A percentile compares a stretch with the other conserved stretches of the same genome.
Evolutionary conservation across 2,113 vertebrate genomes (phyloP).

Genomic region (Stegastes partitus): DNA sequence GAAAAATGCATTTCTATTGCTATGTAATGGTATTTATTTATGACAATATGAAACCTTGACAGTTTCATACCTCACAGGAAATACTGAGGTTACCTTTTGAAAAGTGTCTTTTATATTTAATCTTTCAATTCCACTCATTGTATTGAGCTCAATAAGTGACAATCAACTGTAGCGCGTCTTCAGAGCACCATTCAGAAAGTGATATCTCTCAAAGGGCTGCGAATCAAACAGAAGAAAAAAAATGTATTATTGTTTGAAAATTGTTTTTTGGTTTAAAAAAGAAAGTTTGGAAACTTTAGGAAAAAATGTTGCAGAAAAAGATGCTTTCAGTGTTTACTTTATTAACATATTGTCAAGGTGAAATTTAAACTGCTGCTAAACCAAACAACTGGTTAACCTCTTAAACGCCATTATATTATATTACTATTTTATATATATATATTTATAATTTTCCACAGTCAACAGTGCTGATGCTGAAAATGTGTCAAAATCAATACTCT

Average conservation of each 20-base stretch:
- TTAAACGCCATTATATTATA: neutral
- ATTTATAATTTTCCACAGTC: no score
- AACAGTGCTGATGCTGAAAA: no score
- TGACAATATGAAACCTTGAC: slow-evolving; percentile 17
- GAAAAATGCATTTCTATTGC: neutral
- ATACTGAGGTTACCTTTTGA: slow-evolving; percentile 3
- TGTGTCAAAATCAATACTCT: no score
- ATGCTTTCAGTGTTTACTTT: neutral
- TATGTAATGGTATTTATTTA: neutral
- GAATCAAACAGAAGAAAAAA: neutral
- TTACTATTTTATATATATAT: no score
- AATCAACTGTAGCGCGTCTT: slow-evolving; percentile 1
- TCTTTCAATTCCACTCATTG: neutral
- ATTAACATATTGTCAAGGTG: neutral
- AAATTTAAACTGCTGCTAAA: neutral
- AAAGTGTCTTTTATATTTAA: slow-evolving; percentile 8
- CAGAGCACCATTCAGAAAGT: neutral
- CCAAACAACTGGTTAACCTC: neutral
- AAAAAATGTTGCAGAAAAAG: no score
- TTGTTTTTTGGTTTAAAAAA: neutral
- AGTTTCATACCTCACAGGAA: neutral
- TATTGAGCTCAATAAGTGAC: neutral
- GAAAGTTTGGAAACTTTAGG: neutral
- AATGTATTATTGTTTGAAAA: no score
- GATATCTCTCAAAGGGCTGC: slow-evolving; percentile 4